Evolutionary conservation across 2,113 vertebrate genomes (phyloP), one percentile per base, ranked within the genome.

Genomic region (Syrmaticus mikado): DNA sequence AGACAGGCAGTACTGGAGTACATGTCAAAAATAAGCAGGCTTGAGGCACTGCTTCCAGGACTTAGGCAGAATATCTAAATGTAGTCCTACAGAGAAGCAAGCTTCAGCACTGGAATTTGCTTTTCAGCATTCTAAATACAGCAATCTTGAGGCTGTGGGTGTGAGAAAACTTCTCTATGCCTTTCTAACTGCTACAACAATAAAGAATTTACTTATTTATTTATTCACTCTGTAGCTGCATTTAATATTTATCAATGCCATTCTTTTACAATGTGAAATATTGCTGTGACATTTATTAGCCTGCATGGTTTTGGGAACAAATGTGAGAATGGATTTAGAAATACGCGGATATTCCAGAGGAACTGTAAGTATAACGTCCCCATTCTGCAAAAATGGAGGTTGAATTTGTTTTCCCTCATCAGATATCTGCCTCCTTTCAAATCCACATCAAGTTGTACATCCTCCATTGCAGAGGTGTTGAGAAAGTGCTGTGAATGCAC

Each of bases 141-240:
- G 77, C 89, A 74, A 74, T 90, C 86, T 85, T 13, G 8, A 66
- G 81, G 22, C 55, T 94, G 97, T 97, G 96, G 97, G 97, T 94
- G 97, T 97, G 96, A 96, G 96, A 97, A 97, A 94, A 92, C n/a
- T 92, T 92, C 94, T 91, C 94, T 89, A 40, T 77, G 93, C 57
- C 91, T 95, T 94, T 95, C 96, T 90, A 97, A 93, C 92, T 92
- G 73, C 80, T 91, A 87, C 90, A 96, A 96, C 82, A 96, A 93
- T 65, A 76, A 82, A 85, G 71, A 85, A 24, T 48, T 16, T 79
- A 84, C 53, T 91, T 95, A 93, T 95, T 89, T 80, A 89, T 60
- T 77, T 78, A 87, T 94, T 95, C 85, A 91, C 92, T 87, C 67
- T 81, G 78, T 46, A 52, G 57, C 60, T 45, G 43, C 76, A 71